Evolutionary conservation across 2,888 invertebrate species (phyloP), one percentile per base, ranked within the genome.

Genomic region (Heteropelma amictum): DNA sequence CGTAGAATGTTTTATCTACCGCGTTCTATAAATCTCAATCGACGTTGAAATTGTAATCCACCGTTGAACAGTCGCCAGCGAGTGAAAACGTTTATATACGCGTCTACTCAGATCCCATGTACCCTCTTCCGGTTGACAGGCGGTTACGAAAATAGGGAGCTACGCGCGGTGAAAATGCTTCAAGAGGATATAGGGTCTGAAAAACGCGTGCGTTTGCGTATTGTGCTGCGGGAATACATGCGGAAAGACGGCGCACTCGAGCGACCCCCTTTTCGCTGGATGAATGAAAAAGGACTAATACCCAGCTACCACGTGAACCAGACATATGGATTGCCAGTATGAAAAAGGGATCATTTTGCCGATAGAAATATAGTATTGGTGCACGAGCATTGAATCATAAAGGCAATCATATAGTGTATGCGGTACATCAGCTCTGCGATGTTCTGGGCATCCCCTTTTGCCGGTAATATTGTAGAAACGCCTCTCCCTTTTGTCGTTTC

Each of bases 221-320:
- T 71, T 71, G 60, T 74, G 28, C 23, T 38, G 14, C 26, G 3
- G 23, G 12, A 17, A 49, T 14, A 45, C 33, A 65, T 17, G 21
- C 49, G 40, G 35, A 53, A 64, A 35, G 28, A 19, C 58, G 38
- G n/a, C 30, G 19, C 47, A 68, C 14, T 45, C 38, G 38, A 47
- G 47, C 35, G 35, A 30, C n/a, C 58, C 10, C 56, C 17, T 28
- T 51, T 23, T 42, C 30, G 28, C 19, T 14, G 35, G 12, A 47
- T 42, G n/a, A 65, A 76, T 72, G 33, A 45, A 70, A 69, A 53
- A 58, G 40, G 47, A 47, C 69, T 73, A 73, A 76, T 76, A 64
- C 60, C 40, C 14, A 58, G 69, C 64, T 76, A 60, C 69, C 35
- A 26, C 47, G 40, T 49, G 45, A 45, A 45, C 54, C 58, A 33